A percentile compares a stretch with the other conserved stretches of the same genome.
These are phyloP conservation scores for Zaprionus capensis DNA, from an alignment of 1,140 invertebrate species.

Conservation along the genomic window DNA sequence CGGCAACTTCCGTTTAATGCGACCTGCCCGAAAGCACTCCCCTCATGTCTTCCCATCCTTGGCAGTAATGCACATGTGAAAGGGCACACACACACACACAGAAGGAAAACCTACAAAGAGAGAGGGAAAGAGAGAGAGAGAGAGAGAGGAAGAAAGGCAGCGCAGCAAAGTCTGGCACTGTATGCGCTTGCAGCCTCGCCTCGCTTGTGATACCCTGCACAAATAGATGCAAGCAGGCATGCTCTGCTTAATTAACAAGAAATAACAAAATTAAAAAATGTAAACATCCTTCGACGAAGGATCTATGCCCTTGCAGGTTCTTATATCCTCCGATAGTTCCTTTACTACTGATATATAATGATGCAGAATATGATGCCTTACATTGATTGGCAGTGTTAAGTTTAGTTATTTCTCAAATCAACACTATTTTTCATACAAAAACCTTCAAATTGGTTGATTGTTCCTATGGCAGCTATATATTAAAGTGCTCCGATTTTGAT, in stretches of 20 bases:
- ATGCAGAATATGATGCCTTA: too few species aligned
- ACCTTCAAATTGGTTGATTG: too few species aligned
- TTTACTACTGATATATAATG: too few species aligned
- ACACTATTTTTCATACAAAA: too few species aligned
- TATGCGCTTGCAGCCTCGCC: slow-evolving; percentile 28
- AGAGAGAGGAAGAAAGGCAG: neutral
- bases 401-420: too few species aligned
- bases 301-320: too few species aligned
- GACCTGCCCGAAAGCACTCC: slow-evolving; percentile 41
- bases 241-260: neutral
- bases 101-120: neutral
- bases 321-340: too few species aligned
- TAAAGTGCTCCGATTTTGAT: too few species aligned
- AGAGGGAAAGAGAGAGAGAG: neutral
- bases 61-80: slow-evolving; percentile 74
- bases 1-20: slow-evolving; percentile 79
- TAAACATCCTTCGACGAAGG: too few species aligned
- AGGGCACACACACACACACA: slow-evolving; percentile 12
- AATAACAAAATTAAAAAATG: neutral
- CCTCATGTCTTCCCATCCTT: neutral
- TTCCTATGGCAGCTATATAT: too few species aligned
- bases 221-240: neutral
- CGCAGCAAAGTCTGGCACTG: slow-evolving; percentile 16
- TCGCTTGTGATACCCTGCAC: slow-evolving; percentile 30
- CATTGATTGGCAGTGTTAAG: too few species aligned